Base-by-base conservation (phyloP, 2,888 invertebrate species). In the Drosophila diplacantha region DNA sequence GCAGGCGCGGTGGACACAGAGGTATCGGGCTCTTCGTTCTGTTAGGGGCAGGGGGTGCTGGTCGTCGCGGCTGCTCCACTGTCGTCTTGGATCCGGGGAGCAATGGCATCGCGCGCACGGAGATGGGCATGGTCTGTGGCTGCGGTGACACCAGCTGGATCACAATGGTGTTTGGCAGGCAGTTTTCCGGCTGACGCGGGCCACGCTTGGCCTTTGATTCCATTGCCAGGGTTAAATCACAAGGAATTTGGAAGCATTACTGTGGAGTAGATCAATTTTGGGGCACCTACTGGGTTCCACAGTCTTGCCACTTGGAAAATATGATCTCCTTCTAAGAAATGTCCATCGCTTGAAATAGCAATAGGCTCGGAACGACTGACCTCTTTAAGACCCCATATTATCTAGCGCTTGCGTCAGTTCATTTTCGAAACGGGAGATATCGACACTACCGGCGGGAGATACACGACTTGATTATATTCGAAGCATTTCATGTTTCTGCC, bases 381-480 rank as follows among this genome's bases (percentile, higher is more conserved):
- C 44, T 46, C 9, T 46, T 18, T 29, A 46, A 46, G 44, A 31
- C 44, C 44, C 5, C 44, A 14, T 46, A 29, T 46, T 44, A 37
- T 35, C 59, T 31, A 12, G 9, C 6, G 32, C 44, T 59, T 35
- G 43, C 59, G 59, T 62, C 52, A 44, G 26, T 39, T 39, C 12
- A 35, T 47, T 47, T 24, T 14, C 5, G 16, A 22, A 38, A 32
- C 37, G 52, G 32, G 24, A 58, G 34, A 26, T 69, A 52, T 35
- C 64, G 68, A 72, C 72, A 58, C 49, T 35, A 37, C 26, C 37
- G 11, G 32, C 44, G 46, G 9, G 32, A 39, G 49, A 73, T 71
- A 62, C 59, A 49, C 3, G 63, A 26, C n/a, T 51, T 62, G 80
- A 75, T 76, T 76, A 71, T 46, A 75, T 52, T 73, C n/a, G 34